Evolutionary conservation across 2,888 invertebrate genomes (phyloP).

Genomic region (Morpho deidamia): DNA sequence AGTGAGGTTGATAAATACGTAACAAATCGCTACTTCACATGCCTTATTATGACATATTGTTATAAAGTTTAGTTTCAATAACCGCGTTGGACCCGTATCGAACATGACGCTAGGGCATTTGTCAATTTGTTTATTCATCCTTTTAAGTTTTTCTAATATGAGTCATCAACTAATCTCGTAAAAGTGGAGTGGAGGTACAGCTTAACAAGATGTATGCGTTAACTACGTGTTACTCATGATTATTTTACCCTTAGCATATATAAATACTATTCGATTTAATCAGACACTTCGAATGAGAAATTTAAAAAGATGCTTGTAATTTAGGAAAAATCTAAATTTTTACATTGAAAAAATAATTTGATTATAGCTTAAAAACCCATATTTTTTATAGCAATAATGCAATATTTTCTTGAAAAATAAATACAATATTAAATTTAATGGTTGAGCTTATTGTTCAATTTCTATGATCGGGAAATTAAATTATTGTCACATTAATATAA

Average conservation of each 20-base stretch:
- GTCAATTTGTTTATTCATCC: slow-evolving; percentile 18
- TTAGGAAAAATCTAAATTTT: too few relatives aligned
- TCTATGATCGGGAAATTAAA: background rate
- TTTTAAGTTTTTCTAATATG: slow-evolving; percentile 29
- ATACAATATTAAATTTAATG: slow-evolving; percentile 34
- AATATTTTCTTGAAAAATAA: too few relatives aligned
- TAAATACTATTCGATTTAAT: too few relatives aligned
- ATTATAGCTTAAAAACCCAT: too few relatives aligned
- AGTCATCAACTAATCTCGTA: slow-evolving; percentile 23
- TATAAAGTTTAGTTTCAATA: slow-evolving; percentile 12
- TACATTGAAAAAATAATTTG: too few relatives aligned
- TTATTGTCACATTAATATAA: slow-evolving; percentile 61
- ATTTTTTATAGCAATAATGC: too few relatives aligned
- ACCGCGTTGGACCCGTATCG: slow-evolving; percentile 14
- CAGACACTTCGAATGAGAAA: too few relatives aligned
- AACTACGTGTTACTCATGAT: background rate
- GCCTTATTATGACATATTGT: slow-evolving; percentile 4
- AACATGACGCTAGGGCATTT: slow-evolving; percentile 20
- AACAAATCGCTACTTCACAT: slow-evolving; percentile 17
- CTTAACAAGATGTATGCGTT: background rate
- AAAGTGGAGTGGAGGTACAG: background rate
- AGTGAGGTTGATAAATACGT: slow-evolving; percentile 36
- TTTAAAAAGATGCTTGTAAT: too few relatives aligned
- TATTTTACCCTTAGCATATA: background rate
- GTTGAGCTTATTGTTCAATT: slow-evolving; percentile 31